Evolutionary conservation across 2,113 vertebrate genomes (phyloP).

Genomic region (Platysternon megacephalum): DNA sequence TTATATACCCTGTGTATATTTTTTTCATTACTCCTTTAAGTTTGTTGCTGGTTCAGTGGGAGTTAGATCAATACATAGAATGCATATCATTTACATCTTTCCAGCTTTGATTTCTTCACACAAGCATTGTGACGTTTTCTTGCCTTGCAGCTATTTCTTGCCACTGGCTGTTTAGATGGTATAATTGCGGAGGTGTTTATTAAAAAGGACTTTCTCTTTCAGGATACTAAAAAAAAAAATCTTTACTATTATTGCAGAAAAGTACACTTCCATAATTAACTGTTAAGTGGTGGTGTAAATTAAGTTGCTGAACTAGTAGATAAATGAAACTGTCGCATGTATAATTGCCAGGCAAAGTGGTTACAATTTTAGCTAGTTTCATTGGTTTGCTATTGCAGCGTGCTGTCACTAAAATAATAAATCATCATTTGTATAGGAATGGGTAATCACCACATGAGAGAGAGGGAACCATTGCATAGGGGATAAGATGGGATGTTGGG

Average conservation of each 20-base stretch:
- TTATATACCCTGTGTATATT: not conserved
- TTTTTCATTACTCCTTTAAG: not conserved
- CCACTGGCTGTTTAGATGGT: slow-evolving; percentile 33
- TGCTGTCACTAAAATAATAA: slow-evolving; percentile 72
- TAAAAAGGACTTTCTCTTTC: slow-evolving; percentile 57
- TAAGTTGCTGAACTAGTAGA: slow-evolving; percentile 61
- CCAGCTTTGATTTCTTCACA: slow-evolving; percentile 28
- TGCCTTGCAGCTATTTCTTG: not conserved
- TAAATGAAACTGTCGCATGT: slow-evolving; percentile 74
- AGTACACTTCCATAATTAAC: slow-evolving; percentile 68
- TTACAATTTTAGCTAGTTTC: slow-evolving; percentile 69
- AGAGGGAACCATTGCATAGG: not conserved
- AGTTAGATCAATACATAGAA: fast-evolving
- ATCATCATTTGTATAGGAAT: slow-evolving; percentile 56
- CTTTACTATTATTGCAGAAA: slow-evolving; percentile 26
- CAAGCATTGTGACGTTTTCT: not conserved
- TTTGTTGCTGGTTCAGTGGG: not conserved
- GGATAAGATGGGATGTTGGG: not conserved
- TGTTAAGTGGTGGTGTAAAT: slow-evolving; percentile 68
- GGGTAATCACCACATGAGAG: not conserved
- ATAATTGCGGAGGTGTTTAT: slow-evolving; percentile 53
- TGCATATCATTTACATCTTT: not conserved
- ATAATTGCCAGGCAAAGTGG: slow-evolving; percentile 75
- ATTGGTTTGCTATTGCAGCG: slow-evolving; percentile 59
- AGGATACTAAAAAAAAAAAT: not conserved